A percentile compares a stretch with the other conserved stretches of the same genome.
Evolutionary conservation across 2,797 vertebrate species (phyloP).

Genomic region (Ctenosaura bakeri): DNA sequence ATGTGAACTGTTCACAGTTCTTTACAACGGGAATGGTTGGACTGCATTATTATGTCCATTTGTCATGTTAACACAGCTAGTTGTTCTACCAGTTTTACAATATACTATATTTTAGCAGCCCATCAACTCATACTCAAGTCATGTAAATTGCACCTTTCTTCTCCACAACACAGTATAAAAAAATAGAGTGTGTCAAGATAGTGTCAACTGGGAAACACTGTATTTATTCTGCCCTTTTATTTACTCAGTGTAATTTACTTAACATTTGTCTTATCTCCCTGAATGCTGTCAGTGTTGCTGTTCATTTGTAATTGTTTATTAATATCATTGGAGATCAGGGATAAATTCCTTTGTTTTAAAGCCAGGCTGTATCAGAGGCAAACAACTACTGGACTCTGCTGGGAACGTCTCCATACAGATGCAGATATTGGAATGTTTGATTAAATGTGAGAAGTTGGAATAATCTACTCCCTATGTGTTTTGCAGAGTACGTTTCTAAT

Average conservation of each 20-base stretch:
- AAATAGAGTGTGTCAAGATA: background rate
- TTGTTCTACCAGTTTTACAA: background rate
- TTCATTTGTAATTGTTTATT: conserved; percentile 33
- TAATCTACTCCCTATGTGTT: background rate
- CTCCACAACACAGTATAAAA: background rate
- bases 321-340: conserved; percentile 18
- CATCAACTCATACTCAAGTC: background rate
- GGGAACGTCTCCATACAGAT: conserved; percentile 6
- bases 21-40: background rate
- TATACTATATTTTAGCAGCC: background rate
- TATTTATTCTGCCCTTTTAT: conserved; percentile 25
- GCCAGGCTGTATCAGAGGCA: background rate
- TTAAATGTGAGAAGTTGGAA: conserved; percentile 2
- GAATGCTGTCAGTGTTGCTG: background rate
- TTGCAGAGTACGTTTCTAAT: background rate
- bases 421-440: conserved; percentile 16
- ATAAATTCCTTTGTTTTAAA: conserved; percentile 19
- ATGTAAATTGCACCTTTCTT: background rate
- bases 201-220: background rate
- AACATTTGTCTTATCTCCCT: conserved; percentile 33
- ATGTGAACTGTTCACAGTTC: background rate
- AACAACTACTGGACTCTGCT: conserved; percentile 18
- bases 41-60: background rate
- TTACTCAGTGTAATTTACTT: conserved; percentile 20
- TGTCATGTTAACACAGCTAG: background rate